phyloP scores from a whole-genome alignment of 2,113 vertebrate genomes.

The Oncorhynchus clarkii region DNA sequence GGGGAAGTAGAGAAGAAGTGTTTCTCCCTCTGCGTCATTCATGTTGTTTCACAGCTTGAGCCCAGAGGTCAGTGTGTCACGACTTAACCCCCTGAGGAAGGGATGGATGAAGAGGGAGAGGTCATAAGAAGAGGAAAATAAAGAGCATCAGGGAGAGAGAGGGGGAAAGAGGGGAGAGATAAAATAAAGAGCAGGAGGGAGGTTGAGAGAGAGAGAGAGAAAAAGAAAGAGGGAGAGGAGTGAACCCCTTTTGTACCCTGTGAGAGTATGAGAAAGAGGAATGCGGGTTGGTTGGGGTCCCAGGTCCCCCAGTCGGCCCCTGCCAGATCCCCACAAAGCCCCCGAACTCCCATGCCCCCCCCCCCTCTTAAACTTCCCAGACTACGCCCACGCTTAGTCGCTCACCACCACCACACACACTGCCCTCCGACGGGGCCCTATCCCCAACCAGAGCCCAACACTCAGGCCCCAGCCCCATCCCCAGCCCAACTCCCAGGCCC shows the following conservation, averaged over 20 bases:
- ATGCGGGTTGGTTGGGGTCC: neutral
- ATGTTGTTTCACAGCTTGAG: conserved; percentile 28
- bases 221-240: neutral
- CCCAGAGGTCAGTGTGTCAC: conserved; percentile 6
- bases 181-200: neutral
- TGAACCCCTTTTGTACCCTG: neutral
- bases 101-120: neutral
- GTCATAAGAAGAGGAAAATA: neutral
- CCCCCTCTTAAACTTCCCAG: neutral
- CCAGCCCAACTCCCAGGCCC: too few species aligned
- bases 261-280: neutral
- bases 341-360: conserved; percentile 10
- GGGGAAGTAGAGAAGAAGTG: neutral
- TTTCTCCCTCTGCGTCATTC: conserved; percentile 19
- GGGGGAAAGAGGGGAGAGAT: neutral
- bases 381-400: too few species aligned
- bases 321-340: neutral
- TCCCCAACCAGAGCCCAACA: too few species aligned
- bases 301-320: conserved; percentile 8
- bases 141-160: neutral
- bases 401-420: too few species aligned
- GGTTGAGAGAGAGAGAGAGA: neutral
- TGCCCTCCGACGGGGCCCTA: too few species aligned
- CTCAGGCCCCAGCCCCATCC: too few species aligned
- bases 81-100: neutral